Base-by-base conservation (phyloP, 2,113 vertebrate genomes). In the Anarrhichthys ocellatus region DNA sequence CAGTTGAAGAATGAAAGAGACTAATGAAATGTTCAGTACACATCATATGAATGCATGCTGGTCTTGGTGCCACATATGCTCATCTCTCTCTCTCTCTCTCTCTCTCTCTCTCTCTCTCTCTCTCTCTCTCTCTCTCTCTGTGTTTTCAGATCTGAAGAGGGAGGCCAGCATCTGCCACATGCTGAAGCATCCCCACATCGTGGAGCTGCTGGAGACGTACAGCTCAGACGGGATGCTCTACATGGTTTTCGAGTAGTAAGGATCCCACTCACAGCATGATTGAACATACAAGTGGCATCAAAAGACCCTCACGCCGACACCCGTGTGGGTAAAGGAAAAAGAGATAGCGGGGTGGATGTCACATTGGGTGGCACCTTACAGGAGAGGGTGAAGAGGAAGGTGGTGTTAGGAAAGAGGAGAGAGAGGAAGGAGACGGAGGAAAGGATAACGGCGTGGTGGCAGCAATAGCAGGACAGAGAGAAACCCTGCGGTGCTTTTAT, bases 81-180 rank as follows among this genome's bases (percentile, higher is more conserved):
- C 20, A 52, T 27, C 27, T 1, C 27, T 36, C 7, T 34, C 9
- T 84, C 20, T 52, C 10, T 85, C 5, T 85, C 24, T 58, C 13
- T 54, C 4, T 61, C 13, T 42, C 20, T 8, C 13, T n/a, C 20
- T 14, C 20, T 7, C 10, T 63, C 15, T 46, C 9, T 9, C 32
- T 10, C 7, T 3, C 9, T 54, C 8, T n/a, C 4, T 9, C 8
- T 44, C 7, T 84, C 17, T 42, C 13, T 82, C 6, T 82, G 54
- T 82, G 50, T 70, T 73, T 67, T 34, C 96, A 99, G 98, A 99
- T 93, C 96, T 99, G 94, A 99, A 99, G 95, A 96, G 98, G 77
- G 98, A 99, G 96, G 98, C 98, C 93, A 99, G 98, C 92, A 99
- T 99, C 94, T 99, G 97, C 95, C 98, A 99, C 94, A 99, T 99